Evolutionary conservation across 2,113 vertebrate genomes (phyloP).

Genomic region (Pteropus alecto): DNA sequence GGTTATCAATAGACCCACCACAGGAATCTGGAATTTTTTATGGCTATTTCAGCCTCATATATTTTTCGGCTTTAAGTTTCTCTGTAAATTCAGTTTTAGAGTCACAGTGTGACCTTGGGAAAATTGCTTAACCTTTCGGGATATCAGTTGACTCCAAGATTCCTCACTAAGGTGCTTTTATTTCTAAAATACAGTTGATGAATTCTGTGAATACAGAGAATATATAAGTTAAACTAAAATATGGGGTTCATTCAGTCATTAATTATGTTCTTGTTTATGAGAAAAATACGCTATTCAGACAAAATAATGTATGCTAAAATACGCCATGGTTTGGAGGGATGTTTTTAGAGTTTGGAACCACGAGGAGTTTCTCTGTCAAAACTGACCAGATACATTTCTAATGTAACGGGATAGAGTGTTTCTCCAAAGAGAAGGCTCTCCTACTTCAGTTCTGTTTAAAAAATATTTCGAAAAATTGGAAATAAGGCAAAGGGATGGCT

Average conservation of each 20-base stretch:
- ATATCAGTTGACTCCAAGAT: neutral
- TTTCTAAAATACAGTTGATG: neutral
- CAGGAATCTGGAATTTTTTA: neutral
- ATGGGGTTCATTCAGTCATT: neutral
- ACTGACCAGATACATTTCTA: neutral
- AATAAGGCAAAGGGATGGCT: neutral
- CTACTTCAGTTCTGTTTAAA: neutral
- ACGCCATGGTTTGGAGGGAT: neutral
- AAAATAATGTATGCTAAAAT: neutral
- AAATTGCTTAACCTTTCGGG: neutral
- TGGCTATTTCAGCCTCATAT: neutral
- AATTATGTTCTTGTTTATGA: neutral
- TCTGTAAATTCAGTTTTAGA: neutral
- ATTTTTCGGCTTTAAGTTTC: conserved; percentile 27
- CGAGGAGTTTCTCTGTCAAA: neutral
- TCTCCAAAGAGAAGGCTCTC: neutral
- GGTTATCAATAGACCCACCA: neutral
- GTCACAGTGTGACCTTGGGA: neutral
- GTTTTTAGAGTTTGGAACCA: neutral
- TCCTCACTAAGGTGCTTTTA: neutral
- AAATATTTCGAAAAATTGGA: neutral
- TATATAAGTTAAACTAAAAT: neutral
- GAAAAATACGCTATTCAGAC: neutral
- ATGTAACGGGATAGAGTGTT: neutral
- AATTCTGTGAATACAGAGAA: neutral